Percentiles rank a stretch among this genome's conserved stretches.
Conservation (phyloP, 2,888 invertebrate species). For the Cryptus viduatorius region DNA sequence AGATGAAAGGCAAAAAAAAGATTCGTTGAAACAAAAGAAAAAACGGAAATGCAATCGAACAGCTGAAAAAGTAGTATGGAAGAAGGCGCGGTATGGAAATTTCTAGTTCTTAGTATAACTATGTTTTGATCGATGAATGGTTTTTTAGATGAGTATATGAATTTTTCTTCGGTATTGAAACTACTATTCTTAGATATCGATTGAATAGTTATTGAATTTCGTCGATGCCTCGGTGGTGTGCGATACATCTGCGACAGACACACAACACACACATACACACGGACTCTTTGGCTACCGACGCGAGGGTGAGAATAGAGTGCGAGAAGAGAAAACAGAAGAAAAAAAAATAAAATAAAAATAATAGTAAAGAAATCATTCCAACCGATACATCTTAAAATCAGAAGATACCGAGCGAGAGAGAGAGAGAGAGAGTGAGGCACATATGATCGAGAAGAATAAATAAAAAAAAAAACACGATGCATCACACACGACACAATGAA, state of each 20-base stretch:
- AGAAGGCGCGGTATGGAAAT: conserved; percentile 35
- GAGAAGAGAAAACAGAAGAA: conserved; percentile 58
- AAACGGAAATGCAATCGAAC: conserved; percentile 18
- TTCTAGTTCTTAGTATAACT: conserved; percentile 49
- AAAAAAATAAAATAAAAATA: conserved; percentile 14
- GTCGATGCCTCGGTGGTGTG: conserved; percentile 54
- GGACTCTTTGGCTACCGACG: conserved; percentile 54
- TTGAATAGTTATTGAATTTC: conserved; percentile 29
- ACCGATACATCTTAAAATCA: conserved; percentile 65
- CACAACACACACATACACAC: conserved; percentile 31
- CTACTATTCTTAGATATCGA: conserved; percentile 46
- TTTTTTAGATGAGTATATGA: conserved; percentile 30
- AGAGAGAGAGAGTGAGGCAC: conserved; percentile 46
- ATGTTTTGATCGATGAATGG: conserved; percentile 51
- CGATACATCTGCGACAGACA: conserved; percentile 31
- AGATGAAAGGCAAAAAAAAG: not conserved
- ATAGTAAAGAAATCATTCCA: conserved; percentile 72
- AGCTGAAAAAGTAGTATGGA: conserved; percentile 17
- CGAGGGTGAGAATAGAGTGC: conserved; percentile 51
- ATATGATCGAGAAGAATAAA: conserved; percentile 67
- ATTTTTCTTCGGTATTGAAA: conserved; percentile 55
- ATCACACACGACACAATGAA: conserved; percentile 75
- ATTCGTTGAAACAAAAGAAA: conserved; percentile 1
- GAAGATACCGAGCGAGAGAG: conserved; percentile 17
- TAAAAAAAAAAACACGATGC: conserved; percentile 53